Evolutionary conservation across 2,797 vertebrate genomes (phyloP).

Genomic region (Otolemur crassicaudatus): DNA sequence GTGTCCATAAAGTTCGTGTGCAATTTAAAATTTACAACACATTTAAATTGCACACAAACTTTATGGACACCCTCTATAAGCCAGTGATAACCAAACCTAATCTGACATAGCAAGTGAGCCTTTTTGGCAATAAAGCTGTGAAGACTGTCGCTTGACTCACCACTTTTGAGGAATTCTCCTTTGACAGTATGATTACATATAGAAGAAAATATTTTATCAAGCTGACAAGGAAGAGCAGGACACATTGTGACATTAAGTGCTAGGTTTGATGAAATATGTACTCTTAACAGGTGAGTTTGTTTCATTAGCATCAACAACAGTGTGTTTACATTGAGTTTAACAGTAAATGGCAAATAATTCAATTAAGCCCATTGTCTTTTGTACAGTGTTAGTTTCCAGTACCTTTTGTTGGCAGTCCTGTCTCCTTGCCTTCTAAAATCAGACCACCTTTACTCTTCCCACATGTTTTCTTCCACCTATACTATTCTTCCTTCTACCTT

Average conservation of each 20-base stretch:
- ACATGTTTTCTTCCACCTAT: background rate
- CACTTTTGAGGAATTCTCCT: background rate
- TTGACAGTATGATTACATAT: background rate
- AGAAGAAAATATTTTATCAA: background rate
- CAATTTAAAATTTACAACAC: too few species aligned
- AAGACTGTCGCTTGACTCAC: background rate
- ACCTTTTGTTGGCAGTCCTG: background rate
- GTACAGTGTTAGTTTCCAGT: background rate
- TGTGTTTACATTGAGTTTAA: fast-evolving
- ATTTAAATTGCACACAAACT: too few species aligned
- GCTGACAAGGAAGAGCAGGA: background rate
- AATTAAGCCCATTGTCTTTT: background rate
- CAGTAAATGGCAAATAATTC: background rate
- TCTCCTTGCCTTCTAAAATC: background rate
- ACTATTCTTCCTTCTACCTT: background rate
- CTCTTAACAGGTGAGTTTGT: background rate
- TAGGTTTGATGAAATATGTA: background rate
- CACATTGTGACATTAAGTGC: background rate
- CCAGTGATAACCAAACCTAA: background rate
- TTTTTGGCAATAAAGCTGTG: background rate
- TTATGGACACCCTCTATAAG: background rate
- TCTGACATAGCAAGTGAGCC: background rate
- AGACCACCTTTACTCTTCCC: background rate
- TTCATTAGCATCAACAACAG: background rate
- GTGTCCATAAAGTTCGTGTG: too few species aligned